These are phyloP conservation scores for Macrosiphum euphorbiae DNA, from an alignment of 2,888 invertebrate species.

Conservation along the genomic window DNA sequence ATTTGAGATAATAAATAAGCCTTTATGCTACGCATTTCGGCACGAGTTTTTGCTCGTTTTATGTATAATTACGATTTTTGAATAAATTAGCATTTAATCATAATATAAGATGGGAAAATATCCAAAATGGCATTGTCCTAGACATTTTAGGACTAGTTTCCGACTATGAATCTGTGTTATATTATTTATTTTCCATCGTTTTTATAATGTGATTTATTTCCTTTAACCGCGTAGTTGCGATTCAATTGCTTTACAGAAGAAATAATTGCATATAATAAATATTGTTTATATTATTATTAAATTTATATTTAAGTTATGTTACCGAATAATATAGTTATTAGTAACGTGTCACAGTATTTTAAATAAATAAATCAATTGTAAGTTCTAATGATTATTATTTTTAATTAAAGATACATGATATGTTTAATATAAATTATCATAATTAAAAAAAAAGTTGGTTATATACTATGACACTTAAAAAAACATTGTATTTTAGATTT, in stretches of 20 bases:
- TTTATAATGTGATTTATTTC: background rate
- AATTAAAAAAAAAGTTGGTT: background rate
- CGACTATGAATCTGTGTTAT: background rate
- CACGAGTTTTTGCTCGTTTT: background rate
- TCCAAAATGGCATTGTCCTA: background rate
- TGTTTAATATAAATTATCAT: background rate
- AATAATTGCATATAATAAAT: background rate
- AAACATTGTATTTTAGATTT: background rate
- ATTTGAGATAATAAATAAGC: background rate
- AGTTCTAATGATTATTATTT: background rate
- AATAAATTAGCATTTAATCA: background rate
- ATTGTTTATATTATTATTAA: background rate
- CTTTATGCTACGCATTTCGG: background rate
- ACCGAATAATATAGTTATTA: too few relatives aligned
- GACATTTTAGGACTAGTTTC: background rate
- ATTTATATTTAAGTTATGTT: too few relatives aligned
- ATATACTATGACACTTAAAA: background rate
- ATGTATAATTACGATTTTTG: background rate
- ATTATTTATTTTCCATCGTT: background rate
- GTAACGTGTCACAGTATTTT: too few relatives aligned
- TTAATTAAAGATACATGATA: background rate
- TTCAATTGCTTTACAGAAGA: background rate
- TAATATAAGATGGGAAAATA: background rate
- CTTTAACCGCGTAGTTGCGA: background rate
- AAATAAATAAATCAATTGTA: background rate